A percentile compares a stretch with the other conserved stretches of the same genome.
Conservation (phyloP, 2,888 invertebrate species). For the Thelaira solivaga region DNA sequence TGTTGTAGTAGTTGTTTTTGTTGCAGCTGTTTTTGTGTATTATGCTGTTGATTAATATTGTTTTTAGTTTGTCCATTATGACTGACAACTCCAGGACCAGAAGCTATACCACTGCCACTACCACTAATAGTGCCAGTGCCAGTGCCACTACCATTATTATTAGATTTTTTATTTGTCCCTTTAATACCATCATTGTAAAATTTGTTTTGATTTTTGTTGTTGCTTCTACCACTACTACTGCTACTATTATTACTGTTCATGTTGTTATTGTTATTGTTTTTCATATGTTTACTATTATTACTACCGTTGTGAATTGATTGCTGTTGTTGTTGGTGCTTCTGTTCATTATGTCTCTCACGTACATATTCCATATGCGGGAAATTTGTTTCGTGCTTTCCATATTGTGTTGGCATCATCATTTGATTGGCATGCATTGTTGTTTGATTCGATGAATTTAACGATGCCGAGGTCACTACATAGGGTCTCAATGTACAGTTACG, state of each 20-base stretch:
- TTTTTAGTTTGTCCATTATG: slow-evolving; percentile 67
- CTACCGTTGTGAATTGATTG: slow-evolving; percentile 27
- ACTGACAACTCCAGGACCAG: slow-evolving; percentile 50
- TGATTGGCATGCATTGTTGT: slow-evolving; percentile 77
- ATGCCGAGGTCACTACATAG: slow-evolving; percentile 79
- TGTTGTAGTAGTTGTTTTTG: too few species aligned
- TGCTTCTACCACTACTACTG: slow-evolving; percentile 11
- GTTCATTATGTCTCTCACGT: slow-evolving; percentile 74
- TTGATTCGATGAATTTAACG: slow-evolving; percentile 77
- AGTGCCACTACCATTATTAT: slow-evolving; percentile 57
- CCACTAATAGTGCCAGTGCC: not conserved
- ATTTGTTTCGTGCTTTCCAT: slow-evolving; percentile 77
- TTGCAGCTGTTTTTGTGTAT: slow-evolving; percentile 56
- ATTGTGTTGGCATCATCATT: slow-evolving; percentile 75
- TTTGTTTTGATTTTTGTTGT: slow-evolving; percentile 54
- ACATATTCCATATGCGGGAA: slow-evolving; percentile 77
- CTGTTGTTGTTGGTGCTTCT: slow-evolving; percentile 34
- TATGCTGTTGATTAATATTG: slow-evolving; percentile 63
- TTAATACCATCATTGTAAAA: slow-evolving; percentile 57
- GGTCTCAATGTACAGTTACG: slow-evolving; percentile 90
- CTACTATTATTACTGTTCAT: slow-evolving; percentile 4
- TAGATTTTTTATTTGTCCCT: slow-evolving; percentile 63
- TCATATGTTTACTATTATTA: slow-evolving; percentile 43
- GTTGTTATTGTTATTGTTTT: slow-evolving; percentile 14
- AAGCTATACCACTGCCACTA: slow-evolving; percentile 49